phyloP scores from a whole-genome alignment of 2,888 invertebrate species.

The Bhutanitis thaidina region DNA sequence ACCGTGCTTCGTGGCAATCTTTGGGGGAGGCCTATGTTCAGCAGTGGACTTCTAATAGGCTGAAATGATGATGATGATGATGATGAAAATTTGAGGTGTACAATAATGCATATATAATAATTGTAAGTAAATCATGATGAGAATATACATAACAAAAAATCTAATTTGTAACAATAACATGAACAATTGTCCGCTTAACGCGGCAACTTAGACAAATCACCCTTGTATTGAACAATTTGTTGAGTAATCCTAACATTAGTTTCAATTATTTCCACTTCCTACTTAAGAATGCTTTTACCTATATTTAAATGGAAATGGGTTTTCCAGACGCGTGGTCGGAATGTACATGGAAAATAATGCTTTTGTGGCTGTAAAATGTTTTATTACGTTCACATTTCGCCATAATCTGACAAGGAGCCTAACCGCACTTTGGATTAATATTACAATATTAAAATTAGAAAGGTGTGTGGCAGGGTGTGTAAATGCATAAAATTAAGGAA shows the following conservation, averaged over 20 bases:
- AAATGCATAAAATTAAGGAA: too few relatives aligned
- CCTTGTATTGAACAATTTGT: constrained; percentile 77
- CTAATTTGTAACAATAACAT: constrained; percentile 55
- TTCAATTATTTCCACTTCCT: constrained; percentile 74
- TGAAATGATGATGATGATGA: too few relatives aligned
- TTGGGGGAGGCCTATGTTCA: too few relatives aligned
- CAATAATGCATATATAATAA: too few relatives aligned
- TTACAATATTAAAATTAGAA: too few relatives aligned
- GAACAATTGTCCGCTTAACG: constrained; percentile 37
- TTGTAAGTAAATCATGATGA: too few relatives aligned
- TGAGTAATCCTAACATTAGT: constrained; percentile 76
- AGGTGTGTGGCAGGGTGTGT: too few relatives aligned
- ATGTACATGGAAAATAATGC: constrained; percentile 41
- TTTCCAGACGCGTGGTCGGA: constrained; percentile 54
- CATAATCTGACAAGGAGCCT: constrained; percentile 1
- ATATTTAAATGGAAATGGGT: constrained; percentile 40
- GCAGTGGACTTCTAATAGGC: too few relatives aligned
- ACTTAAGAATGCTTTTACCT: constrained; percentile 48
- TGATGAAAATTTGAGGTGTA: too few relatives aligned
- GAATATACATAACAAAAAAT: constrained; percentile 17
- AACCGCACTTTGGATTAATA: neutral
- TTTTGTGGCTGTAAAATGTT: constrained; percentile 19
- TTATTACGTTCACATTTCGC: constrained; percentile 8
- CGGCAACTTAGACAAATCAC: constrained; percentile 73
- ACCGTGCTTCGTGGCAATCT: too few relatives aligned